Conservation (phyloP, 2,888 invertebrate species). For the Corythucha ciliata region DNA sequence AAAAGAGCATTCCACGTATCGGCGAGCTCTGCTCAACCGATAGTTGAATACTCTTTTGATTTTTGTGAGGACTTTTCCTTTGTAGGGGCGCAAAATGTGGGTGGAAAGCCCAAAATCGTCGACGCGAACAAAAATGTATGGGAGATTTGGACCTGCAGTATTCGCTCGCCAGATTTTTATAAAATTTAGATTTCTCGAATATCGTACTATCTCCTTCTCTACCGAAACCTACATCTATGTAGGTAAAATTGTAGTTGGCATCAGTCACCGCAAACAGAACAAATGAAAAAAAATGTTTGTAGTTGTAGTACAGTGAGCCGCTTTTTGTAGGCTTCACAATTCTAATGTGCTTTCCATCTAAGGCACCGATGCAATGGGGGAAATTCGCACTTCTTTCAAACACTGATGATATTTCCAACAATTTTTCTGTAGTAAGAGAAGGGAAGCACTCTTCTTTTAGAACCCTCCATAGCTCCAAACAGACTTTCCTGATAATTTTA, state of each 20-base stretch:
- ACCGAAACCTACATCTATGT: conserved; percentile 21
- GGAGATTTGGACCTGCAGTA: conserved; percentile 3
- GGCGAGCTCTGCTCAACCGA: conserved; percentile 10
- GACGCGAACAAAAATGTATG: conserved; percentile 1
- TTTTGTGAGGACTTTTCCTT: neutral
- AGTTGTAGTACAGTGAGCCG: conserved; percentile 36
- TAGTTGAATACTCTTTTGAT: conserved; percentile 19
- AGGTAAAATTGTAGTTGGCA: conserved; percentile 24
- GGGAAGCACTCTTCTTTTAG: conserved; percentile 22
- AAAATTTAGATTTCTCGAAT: conserved; percentile 16
- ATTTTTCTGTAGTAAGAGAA: conserved; percentile 22
- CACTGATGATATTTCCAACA: conserved; percentile 24
- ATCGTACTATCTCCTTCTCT: conserved; percentile 17
- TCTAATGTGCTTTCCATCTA: conserved; percentile 37
- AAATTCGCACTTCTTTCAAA: conserved; percentile 34
- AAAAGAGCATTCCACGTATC: conserved; percentile 9
- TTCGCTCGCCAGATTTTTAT: conserved; percentile 9
- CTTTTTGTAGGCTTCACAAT: conserved; percentile 34
- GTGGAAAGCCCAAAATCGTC: conserved; percentile 10
- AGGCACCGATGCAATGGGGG: conserved; percentile 31
- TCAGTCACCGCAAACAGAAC: conserved; percentile 20
- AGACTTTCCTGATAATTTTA: conserved; percentile 20
- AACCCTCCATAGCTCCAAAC: conserved; percentile 8
- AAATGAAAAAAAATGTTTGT: conserved; percentile 30
- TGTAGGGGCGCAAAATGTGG: conserved; percentile 9